Base-by-base conservation (phyloP, 1,140 invertebrate genomes). In the Periplaneta americana region DNA sequence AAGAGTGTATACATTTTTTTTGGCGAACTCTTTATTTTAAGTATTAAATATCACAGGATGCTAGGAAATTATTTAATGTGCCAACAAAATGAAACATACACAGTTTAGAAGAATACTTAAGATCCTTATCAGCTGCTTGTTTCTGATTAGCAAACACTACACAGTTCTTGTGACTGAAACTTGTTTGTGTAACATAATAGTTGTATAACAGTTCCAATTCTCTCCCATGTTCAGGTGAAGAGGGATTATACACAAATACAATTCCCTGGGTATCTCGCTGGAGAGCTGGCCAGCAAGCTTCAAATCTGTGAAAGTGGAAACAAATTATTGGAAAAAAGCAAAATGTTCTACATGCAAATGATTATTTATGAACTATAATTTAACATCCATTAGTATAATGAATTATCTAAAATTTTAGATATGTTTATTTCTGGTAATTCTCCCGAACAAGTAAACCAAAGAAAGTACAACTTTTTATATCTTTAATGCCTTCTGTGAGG, bases 271-370 rank as follows among this genome's bases (percentile, higher is more conserved):
- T 88, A 85, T 93, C 92, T 85, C 91, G 89, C 74, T 93, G 91
- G 82, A 96, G 90, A 13, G 93, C 93, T 78, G 95, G 93, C 95
- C 95, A 96, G 86, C 94, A 96, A 22, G 90, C 89, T 86, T 94
- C 92, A 88, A 92, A 95, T 85, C 95, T 96, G 83, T 35, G 87
- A 86, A 87, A 84, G 28, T 34, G 9, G 4, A 57, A 57, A 57
- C 28, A 75, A 18, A 3, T 75, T 31, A 75, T 75, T 31, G 5
- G 33, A 75, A n/a, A 28, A 74, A 10, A 28, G 74, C n/a, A 75
- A 15, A 28, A 34, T 22, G 31, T 5, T 2, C 18, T 5, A 5
- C 31, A 32, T 18, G 32, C 18, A 76, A 34, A 76, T 28, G n/a
- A n/a, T n/a, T n/a, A n/a, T n/a, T n/a, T n/a, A n/a, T n/a, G n/a